These are phyloP conservation scores for Neogale vison DNA, from an alignment of 2,113 vertebrate genomes.

Conservation along the genomic window DNA sequence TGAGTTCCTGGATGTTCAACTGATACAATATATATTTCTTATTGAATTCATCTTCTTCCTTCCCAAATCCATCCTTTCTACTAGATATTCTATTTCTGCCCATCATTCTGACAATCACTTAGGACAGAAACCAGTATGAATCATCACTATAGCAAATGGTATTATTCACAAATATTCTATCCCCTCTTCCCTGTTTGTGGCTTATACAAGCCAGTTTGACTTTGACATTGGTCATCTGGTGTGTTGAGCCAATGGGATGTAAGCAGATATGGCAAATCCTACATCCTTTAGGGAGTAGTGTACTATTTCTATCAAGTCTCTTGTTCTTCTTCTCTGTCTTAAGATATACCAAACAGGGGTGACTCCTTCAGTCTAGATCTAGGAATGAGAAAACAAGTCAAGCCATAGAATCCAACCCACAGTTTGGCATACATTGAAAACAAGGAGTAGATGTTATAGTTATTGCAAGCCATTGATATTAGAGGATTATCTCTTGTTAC, in stretches of 20 bases:
- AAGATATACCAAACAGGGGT: neutral
- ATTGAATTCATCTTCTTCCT: conserved; percentile 24
- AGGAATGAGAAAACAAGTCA: neutral
- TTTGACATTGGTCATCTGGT: neutral
- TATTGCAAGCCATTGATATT: neutral
- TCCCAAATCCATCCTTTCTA: neutral
- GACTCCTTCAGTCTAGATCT: neutral
- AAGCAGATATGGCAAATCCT: neutral
- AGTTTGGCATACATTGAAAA: neutral
- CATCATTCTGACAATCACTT: neutral
- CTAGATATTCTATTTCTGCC: conserved; percentile 34
- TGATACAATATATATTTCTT: conserved; percentile 60
- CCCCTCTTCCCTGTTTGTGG: neutral
- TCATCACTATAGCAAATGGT: neutral
- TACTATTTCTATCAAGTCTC: neutral
- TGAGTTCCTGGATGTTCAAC: conserved; percentile 36
- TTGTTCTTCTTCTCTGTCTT: neutral
- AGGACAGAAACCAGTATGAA: neutral
- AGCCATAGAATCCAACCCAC: neutral
- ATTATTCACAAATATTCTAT: neutral
- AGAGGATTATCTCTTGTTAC: neutral
- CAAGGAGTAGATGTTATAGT: neutral
- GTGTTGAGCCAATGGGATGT: neutral
- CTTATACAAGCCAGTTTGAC: neutral
- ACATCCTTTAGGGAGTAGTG: neutral